These are phyloP conservation scores for Calliopsis andreniformis DNA, from an alignment of 1,140 invertebrate genomes.

Conservation along the genomic window DNA sequence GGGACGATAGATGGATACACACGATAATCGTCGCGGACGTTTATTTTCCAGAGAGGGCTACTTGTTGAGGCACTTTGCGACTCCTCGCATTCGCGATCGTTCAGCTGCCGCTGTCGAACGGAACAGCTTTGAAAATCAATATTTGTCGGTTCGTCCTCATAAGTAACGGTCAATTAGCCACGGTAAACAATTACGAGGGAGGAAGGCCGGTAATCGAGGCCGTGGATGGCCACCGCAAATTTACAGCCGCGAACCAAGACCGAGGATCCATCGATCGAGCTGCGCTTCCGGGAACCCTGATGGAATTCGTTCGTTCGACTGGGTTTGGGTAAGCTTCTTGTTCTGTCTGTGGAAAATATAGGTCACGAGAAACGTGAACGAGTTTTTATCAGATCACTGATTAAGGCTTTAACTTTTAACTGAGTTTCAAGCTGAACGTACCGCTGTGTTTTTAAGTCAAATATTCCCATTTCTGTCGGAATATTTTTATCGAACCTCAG, in stretches of 20 bases:
- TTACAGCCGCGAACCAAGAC: background rate
- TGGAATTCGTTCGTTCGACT: background rate
- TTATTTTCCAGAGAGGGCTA: conserved; percentile 24
- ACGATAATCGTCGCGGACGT: conserved; percentile 36
- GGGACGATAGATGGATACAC: conserved; percentile 16
- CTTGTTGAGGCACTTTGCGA: conserved; percentile 32
- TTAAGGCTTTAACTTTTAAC: no score
- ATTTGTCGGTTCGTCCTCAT: conserved; percentile 15
- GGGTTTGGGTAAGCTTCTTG: no score
- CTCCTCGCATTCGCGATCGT: background rate
- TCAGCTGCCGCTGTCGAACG: conserved; percentile 1
- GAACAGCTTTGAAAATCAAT: conserved; percentile 27
- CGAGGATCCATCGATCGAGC: background rate
- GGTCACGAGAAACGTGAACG: no score
- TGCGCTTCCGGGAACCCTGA: background rate
- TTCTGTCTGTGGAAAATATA: no score
- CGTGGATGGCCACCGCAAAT: background rate
- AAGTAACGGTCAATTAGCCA: conserved; percentile 40
- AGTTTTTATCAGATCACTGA: no score
- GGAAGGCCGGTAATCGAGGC: background rate
- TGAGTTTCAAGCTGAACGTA: no score
- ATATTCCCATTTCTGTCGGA: no score
- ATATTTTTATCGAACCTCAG: no score
- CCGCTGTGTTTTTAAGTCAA: no score
- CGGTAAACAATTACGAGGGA: conserved; percentile 27